A percentile compares a stretch with the other conserved stretches of the same genome.
Evolutionary conservation across 2,113 vertebrate species (phyloP).

Genomic region (Cyprinodon tularosa): DNA sequence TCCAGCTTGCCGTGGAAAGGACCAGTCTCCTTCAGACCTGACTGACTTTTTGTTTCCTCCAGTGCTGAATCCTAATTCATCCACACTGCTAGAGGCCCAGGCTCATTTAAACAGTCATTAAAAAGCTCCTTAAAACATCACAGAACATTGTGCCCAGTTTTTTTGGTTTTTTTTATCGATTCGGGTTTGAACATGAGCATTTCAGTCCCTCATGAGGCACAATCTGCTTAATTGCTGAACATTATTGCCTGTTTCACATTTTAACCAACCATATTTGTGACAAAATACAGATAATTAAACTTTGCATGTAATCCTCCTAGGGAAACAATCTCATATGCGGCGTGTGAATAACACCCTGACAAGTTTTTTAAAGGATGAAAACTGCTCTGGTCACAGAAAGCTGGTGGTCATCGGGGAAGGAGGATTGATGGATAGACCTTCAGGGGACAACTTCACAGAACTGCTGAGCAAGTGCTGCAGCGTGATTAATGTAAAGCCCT

Average conservation of each 20-base stretch:
- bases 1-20: conserved; percentile 39
- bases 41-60: conserved; percentile 46
- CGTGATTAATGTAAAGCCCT: conserved; percentile 59
- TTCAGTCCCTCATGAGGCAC: conserved; percentile 20
- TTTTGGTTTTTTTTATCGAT: conserved; percentile 4
- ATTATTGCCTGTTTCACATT: conserved; percentile 8
- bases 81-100: conserved; percentile 29
- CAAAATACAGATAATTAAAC: neutral
- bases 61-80: conserved; percentile 65
- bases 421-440: conserved; percentile 72
- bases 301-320: neutral
- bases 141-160: conserved; percentile 27
- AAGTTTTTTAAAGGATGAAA: conserved; percentile 38
- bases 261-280: conserved; percentile 1
- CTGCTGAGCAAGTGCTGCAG: conserved; percentile 53
- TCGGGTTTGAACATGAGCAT: conserved; percentile 24
- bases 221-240: conserved; percentile 45
- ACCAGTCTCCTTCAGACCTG: conserved; percentile 66
- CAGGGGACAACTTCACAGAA: conserved; percentile 60
- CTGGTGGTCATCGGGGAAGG: conserved; percentile 44
- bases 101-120: conserved; percentile 38
- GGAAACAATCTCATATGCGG: neutral
- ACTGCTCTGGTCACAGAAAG: conserved; percentile 24
- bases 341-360: neutral
- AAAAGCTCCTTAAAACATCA: conserved; percentile 57